Conservation (phyloP, 2,113 vertebrate species). For the Clarias magur region DNA sequence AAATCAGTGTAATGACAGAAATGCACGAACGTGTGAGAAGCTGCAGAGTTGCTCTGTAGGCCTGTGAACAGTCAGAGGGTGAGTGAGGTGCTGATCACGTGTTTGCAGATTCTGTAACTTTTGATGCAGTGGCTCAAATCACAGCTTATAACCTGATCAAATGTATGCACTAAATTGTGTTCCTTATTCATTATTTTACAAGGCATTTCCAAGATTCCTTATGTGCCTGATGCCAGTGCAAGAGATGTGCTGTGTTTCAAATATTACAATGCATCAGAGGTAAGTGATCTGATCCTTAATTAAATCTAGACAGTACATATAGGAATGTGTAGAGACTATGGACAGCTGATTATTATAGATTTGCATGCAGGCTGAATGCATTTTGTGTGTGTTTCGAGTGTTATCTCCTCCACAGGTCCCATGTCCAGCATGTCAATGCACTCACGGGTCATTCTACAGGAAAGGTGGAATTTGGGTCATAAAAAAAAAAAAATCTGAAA, state of each 20-base stretch:
- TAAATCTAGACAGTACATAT: not conserved
- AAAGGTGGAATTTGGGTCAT: too few relatives aligned
- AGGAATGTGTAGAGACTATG: not conserved
- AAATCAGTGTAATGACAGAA: not conserved
- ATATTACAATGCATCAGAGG: slow-evolving; percentile 67
- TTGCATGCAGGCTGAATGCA: not conserved
- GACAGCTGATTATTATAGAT: not conserved
- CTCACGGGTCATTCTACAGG: too few relatives aligned
- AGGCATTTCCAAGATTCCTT: slow-evolving; percentile 64
- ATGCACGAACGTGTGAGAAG: not conserved
- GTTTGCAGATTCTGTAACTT: not conserved
- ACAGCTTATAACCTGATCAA: not conserved
- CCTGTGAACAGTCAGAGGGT: not conserved
- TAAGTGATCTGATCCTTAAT: slow-evolving; percentile 35
- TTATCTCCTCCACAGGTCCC: too few relatives aligned
- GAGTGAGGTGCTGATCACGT: not conserved
- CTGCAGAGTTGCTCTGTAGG: not conserved
- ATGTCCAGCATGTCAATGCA: too few relatives aligned
- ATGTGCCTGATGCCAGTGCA: slow-evolving; percentile 48
- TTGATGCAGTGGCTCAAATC: not conserved
- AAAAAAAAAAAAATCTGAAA: too few relatives aligned
- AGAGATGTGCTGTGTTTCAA: slow-evolving; percentile 66
- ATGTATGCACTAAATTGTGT: not conserved
- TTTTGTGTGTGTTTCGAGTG: too few relatives aligned
- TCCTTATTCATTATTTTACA: slow-evolving; percentile 21